Percentiles rank a stretch among this genome's conserved stretches.
phyloP scores from a whole-genome alignment of 2,797 vertebrate species.

The Nasua narica region DNA sequence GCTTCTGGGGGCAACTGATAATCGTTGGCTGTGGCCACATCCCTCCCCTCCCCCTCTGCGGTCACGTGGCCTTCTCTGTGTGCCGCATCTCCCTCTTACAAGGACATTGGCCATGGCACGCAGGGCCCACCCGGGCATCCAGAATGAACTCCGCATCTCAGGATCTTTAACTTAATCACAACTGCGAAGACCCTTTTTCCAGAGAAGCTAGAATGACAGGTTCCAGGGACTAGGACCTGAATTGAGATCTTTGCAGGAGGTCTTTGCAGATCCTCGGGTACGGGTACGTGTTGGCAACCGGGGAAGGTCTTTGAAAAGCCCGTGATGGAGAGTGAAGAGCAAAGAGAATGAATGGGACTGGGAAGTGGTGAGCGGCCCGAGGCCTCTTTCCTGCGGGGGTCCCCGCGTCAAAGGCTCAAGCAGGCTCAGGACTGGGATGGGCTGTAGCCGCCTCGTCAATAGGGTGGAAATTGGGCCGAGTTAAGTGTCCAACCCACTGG shows the following conservation, averaged over 20 bases:
- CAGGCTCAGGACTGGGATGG: not conserved
- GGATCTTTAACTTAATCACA: not conserved
- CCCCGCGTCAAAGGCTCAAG: rapidly evolving
- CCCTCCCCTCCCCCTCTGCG: not conserved
- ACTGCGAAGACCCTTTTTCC: not conserved
- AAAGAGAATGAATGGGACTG: not conserved
- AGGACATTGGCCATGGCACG: not conserved
- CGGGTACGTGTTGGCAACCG: not conserved
- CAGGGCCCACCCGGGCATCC: not conserved
- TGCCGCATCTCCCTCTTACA: not conserved
- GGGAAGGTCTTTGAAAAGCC: not conserved
- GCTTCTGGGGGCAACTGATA: not conserved
- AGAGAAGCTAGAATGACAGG: not conserved
- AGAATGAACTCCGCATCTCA: not conserved
- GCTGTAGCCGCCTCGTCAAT: not conserved
- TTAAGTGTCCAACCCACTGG: not conserved
- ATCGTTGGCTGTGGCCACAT: not conserved
- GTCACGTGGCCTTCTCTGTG: not conserved
- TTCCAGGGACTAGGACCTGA: not conserved
- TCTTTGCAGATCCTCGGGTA: too few relatives aligned
- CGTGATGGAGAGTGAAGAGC: not conserved
- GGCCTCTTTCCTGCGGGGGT: not conserved
- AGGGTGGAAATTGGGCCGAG: not conserved
- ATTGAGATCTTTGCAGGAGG: not conserved
- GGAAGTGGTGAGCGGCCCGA: not conserved